Evolutionary conservation across 2,113 vertebrate genomes (phyloP), one percentile per base, ranked within the genome.

Genomic region (Maccullochella peelii): DNA sequence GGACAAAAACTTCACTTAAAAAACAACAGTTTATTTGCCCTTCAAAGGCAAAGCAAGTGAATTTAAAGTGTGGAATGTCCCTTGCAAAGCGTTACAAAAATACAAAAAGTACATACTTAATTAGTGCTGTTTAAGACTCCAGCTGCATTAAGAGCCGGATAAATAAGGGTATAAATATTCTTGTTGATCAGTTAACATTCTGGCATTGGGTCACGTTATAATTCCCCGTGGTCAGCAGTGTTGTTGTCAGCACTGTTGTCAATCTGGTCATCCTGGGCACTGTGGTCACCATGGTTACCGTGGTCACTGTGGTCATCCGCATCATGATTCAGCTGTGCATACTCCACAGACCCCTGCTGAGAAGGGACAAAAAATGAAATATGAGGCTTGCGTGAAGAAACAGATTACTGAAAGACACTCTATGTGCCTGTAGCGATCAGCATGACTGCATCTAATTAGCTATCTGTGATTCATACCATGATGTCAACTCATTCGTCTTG

Each of bases 281-380:
- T 5, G n/a, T 62, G 76, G 67, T 76, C 75, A 16, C 20, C 65
- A 25, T 86, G 82, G 67, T 86, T 80, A 79, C 73, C 5, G 0
- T 73, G 76, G 49, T 83, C 79, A 20, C 54, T n/a, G 7, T 72
- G 80, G 25, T 72, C 86, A 76, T 62, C 33, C 0, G 61, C 54
- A 16, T 94, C 90, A 27, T 80, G 90, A 86, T 94, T 95, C 79
- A 95, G 87, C 79, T 95, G 90, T 15, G 85, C 94, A 12, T 95
- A 95, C 82, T 95, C 93, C 76, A 95, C 80, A 3, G 92, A 85
- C 2, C 68, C 91, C 88, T 95, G 92, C 67, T 58, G 80, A 85
- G 33, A 74, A 14, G 49, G 10, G 23, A 65, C 20, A 47, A 59
- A 54, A 50, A 12, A 8, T 3, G 7, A 78, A 58, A 85, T 12